phyloP scores from a whole-genome alignment of 2,113 vertebrate genomes.

The Calyptomena viridis region DNA sequence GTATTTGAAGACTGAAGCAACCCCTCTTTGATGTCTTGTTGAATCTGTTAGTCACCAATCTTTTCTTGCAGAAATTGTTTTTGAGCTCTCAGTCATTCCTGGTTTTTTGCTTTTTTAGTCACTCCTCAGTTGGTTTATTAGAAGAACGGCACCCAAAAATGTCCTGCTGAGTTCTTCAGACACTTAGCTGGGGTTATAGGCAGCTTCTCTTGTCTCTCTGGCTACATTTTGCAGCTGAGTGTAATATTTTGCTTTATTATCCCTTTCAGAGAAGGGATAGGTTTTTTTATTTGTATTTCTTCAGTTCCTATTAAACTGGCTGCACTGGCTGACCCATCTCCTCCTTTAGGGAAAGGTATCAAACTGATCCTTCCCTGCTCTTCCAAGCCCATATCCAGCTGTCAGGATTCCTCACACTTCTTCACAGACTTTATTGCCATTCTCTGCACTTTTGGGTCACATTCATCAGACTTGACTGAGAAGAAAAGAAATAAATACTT shows the following conservation, averaged over 20 bases:
- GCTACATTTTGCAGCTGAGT: neutral
- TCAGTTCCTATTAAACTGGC: neutral
- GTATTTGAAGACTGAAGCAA: neutral
- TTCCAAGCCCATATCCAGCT: neutral
- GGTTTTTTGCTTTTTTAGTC: neutral
- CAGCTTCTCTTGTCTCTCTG: neutral
- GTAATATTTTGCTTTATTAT: neutral
- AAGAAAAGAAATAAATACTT: neutral
- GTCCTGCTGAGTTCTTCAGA: neutral
- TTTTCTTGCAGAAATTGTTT: neutral
- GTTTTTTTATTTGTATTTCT: neutral
- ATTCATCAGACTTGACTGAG: neutral
- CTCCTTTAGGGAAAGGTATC: neutral
- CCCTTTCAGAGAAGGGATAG: neutral
- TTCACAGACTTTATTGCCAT: neutral
- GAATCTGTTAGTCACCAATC: neutral
- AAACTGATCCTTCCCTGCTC: neutral
- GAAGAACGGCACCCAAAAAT: neutral
- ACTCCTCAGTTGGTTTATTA: neutral
- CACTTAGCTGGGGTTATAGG: neutral
- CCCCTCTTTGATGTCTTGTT: neutral
- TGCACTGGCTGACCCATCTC: neutral
- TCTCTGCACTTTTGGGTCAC: neutral
- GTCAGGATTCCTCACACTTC: neutral
- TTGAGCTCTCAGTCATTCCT: accelerated